Base-by-base conservation (phyloP, 92 coral and sea anemone genomes). In the Porites evermanni region DNA sequence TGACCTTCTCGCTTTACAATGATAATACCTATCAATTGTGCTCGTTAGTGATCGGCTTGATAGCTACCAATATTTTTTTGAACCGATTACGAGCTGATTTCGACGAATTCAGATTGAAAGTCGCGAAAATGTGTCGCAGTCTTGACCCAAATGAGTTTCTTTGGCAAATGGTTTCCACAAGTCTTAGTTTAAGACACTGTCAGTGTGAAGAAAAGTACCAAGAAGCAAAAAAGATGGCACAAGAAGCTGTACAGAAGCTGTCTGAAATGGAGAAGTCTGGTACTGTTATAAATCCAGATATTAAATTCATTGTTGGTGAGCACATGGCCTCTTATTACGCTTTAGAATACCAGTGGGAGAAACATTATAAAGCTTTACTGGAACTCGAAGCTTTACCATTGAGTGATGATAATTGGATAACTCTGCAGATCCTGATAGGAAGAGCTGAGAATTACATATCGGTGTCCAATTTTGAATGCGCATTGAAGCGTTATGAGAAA, bases 301-400 rank as follows among this genome's bases (percentile, higher is more conserved):
- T 8, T 1, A 73, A 73, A 9, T 73, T 2, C 13, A 0, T 0
- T 0, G 61, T 73, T 17, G 61, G 51, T 17, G 16, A 52, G 4
- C 78, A 52, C 12, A 52, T 12, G 2, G 78, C 78, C 1, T 73
- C 78, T 2, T 73, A n/a, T 52, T 73, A 73, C 60, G 78, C 38
- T 0, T 2, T 8, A 4, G 78, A 52, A 9, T 58, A 38, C 7
- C 18, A 78, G 4, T 78, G 82, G 82, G 32, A 38, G 32, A 18
- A 78, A 47, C 32, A 78, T 10, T 78, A 78, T 16, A 8, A 78
- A 32, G 71, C 82, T 1, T 44, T 78, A 51, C 14, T 70, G 50
- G 9, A 32, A 19, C 74, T 70, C 32, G 74, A 70, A 19, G 19
- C 1, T 6, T 70, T 70, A 53, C 53, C 18, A 32, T 3, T 70